Base-by-base conservation (phyloP, 2,797 vertebrate species). In the Tenualosa thibaudeaui region DNA sequence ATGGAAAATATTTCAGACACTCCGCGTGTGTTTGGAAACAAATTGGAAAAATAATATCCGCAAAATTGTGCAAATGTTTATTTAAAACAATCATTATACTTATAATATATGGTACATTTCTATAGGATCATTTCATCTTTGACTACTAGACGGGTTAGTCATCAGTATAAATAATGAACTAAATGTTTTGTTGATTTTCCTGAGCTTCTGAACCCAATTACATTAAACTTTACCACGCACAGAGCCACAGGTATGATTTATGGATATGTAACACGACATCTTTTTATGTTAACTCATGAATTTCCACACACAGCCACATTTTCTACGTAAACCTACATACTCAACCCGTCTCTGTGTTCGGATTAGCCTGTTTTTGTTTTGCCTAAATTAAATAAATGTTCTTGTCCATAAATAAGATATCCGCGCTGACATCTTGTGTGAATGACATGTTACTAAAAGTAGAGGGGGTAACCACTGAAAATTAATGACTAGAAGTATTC, bases 61-160 rank as follows among this genome's bases (percentile, higher is more conserved):
- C 51, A 53, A 49, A 65, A 78, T 82, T 87, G 56, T 43, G 85
- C 85, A 84, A 83, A 87, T 85, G 84, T 87, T 88, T 84, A 85
- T 85, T 88, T 85, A 83, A 78, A 87, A 85, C 22, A 40, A 78
- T 62, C 78, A 85, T 88, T 84, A 88, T 78, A 46, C 37, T 78
- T 22, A 78, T 43, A 46, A 78, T 78, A 78, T 78, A 87, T 84
- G 81, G 81, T 81, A 37, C 62, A 46, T 83, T 82, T 68, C 37
- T 83, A 81, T 84, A 83, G 84, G 51, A 84, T 68, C 58, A 65
- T 84, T 84, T 87, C 60, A 62, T n/a, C 54, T 85, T 75, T 17
- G 37, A 40, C 68, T 40, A 75, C 68, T 78, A 46, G 71, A 46
- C 84, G 71, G 84, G 82, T 85, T 85, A 85, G 81, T 58, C 68